These are phyloP conservation scores for Paracanthobrama guichenoti DNA, from an alignment of 2,113 vertebrate species.

Conservation along the genomic window DNA sequence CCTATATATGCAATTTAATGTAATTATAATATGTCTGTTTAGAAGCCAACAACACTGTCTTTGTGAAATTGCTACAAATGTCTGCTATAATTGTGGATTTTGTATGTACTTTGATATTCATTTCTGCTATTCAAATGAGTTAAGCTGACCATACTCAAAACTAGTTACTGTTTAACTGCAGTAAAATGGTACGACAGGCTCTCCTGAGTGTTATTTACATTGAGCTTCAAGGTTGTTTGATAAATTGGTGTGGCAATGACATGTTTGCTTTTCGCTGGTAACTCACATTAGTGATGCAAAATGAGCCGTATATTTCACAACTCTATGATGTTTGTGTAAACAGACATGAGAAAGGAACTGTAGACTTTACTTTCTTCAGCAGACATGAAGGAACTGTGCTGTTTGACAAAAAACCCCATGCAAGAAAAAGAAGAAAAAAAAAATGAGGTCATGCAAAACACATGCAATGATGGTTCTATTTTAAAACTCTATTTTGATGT, in stretches of 20 bases:
- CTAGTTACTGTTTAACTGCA: slow-evolving; percentile 7
- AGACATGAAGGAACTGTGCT: not conserved
- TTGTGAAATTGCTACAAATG: not conserved
- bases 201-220: not conserved
- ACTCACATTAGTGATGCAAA: not conserved
- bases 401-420: not conserved
- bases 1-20: not conserved
- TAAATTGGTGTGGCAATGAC: slow-evolving; percentile 39
- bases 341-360: not conserved
- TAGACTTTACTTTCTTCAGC: not conserved
- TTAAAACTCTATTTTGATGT: no score
- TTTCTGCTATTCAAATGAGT: not conserved
- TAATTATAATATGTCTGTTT: not conserved
- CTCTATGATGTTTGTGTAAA: not conserved
- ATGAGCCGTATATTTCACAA: not conserved
- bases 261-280: not conserved
- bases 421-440: no score
- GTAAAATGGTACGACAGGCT: not conserved
- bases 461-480: no score
- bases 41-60: not conserved
- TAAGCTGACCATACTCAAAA: not conserved
- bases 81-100: not conserved
- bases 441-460: no score
- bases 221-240: slow-evolving; percentile 44
- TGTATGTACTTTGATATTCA: not conserved